phyloP scores from a whole-genome alignment of 37 sponge, comb jelly and placozoan genomes.

The Beroe ovata region DNA sequence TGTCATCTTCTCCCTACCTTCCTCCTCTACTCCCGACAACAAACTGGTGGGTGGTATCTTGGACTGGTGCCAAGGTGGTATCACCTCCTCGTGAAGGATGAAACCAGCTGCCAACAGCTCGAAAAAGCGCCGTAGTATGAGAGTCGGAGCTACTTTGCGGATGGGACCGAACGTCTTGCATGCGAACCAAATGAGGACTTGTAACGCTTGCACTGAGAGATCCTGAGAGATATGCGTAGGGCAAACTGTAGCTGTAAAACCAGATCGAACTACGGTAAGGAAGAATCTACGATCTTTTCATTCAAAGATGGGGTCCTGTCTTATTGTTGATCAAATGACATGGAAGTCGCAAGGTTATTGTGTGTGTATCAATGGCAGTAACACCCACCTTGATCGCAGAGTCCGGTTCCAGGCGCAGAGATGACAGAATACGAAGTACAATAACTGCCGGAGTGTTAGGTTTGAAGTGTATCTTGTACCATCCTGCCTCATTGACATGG shows the following conservation, averaged over 20 bases:
- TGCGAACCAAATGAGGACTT: slow-evolving; percentile 5
- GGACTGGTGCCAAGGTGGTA: slow-evolving; percentile 46
- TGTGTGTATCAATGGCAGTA: too few relatives aligned
- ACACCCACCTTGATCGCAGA: not conserved
- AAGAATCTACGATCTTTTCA: too few relatives aligned
- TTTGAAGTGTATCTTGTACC: slow-evolving; percentile 54
- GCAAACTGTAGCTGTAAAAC: not conserved
- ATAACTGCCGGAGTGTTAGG: slow-evolving; percentile 61
- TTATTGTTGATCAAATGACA: too few relatives aligned
- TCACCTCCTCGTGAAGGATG: not conserved
- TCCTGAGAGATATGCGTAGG: not conserved
- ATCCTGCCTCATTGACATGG: slow-evolving; percentile 51
- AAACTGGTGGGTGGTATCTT: slow-evolving; percentile 29
- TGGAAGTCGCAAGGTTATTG: too few relatives aligned
- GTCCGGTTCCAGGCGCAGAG: slow-evolving; percentile 46
- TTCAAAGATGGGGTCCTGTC: too few relatives aligned
- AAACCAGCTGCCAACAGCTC: slow-evolving; percentile 22
- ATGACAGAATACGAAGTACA: slow-evolving; percentile 38
- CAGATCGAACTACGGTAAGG: too few relatives aligned
- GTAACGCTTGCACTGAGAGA: slow-evolving; percentile 19
- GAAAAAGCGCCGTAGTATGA: slow-evolving; percentile 36
- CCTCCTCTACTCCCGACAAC: not conserved
- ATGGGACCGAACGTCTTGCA: slow-evolving; percentile 39
- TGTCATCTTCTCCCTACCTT: not conserved
- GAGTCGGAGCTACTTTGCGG: slow-evolving; percentile 31